Base-by-base conservation (phyloP, 2,888 invertebrate species). In the Aplocera efformata region DNA sequence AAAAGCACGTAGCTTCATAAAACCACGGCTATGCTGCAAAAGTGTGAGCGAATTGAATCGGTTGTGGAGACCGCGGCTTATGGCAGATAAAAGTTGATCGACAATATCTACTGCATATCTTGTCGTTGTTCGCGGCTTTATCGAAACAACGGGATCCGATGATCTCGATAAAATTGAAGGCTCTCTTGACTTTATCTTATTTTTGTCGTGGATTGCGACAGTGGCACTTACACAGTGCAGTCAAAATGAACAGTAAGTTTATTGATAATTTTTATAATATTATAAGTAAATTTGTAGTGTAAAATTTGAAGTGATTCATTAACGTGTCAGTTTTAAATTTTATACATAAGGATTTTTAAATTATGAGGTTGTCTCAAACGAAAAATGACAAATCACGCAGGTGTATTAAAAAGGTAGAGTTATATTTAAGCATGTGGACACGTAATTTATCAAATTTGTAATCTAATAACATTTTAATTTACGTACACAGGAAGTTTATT, bases 151-250 rank as follows among this genome's bases (percentile, higher is more conserved):
- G 42, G 61, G 75, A 75, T 76, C 75, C 50, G 43, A 60, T 70
- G 64, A 60, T 73, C 68, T 69, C 71, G 82, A 83, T 85, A 84
- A 81, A 84, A 80, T 81, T 77, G 77, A 72, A 67, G 67, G 59
- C 52, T 66, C 62, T 61, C 49, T 42, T 25, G 35, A 7, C 42
- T 50, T 47, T 53, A 55, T 50, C 57, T 77, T 82, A 85, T 67
- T 83, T 70, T 58, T 63, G 63, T 68, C 58, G 56, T 50, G 48
- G 71, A 76, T 74, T 76, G 77, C 78, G 60, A 49, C 60, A 58
- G 63, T 58, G 57, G 51, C 59, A 63, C 59, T 53, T 56, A 43
- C 44, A 51, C 47, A 49, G 63, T 63, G 79, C 78, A 70, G 67
- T 75, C 75, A 73, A 66, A 60, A 85, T 85, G 85, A 74, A 68